phyloP scores from a whole-genome alignment of 2,888 invertebrate genomes.

The Chymomyza fuscimana region DNA sequence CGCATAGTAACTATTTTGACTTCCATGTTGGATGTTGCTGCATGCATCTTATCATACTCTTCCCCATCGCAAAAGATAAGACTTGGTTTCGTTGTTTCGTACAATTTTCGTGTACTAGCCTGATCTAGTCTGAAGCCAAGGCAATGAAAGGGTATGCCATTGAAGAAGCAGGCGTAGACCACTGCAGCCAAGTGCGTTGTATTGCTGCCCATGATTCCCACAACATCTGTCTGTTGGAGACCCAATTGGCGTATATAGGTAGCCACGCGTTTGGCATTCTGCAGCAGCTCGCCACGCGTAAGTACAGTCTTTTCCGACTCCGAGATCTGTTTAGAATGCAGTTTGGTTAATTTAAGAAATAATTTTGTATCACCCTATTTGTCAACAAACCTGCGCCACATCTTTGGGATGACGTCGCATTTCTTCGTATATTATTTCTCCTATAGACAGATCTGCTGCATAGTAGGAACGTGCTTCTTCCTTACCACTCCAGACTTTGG shows the following conservation, averaged over 20 bases:
- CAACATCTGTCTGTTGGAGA: constrained; percentile 49
- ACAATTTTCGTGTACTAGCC: constrained; percentile 20
- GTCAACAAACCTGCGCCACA: neutral
- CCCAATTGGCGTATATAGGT: constrained; percentile 33
- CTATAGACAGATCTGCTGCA: neutral
- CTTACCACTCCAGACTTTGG: neutral
- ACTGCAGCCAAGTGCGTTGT: constrained; percentile 50
- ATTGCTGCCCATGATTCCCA: constrained; percentile 56
- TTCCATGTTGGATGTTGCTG: constrained; percentile 19
- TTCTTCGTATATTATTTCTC: neutral
- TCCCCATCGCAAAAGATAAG: constrained; percentile 41
- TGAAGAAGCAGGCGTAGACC: constrained; percentile 47
- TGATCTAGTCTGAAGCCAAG: constrained; percentile 37
- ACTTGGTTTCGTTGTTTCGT: constrained; percentile 24
- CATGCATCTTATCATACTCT: constrained; percentile 24
- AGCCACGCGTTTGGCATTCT: constrained; percentile 39
- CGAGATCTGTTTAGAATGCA: neutral
- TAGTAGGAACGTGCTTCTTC: neutral
- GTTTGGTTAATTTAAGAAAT: too few relatives aligned
- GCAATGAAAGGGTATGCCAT: constrained; percentile 49
- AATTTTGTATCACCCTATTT: too few relatives aligned
- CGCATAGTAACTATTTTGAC: constrained; percentile 32
- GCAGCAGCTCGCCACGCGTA: constrained; percentile 16
- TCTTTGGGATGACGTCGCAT: neutral
- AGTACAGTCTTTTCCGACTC: constrained; percentile 14